A percentile compares a stretch with the other conserved stretches of the same genome.
Conservation (phyloP, 2,888 invertebrate species). For the Brachypterus glaber region DNA sequence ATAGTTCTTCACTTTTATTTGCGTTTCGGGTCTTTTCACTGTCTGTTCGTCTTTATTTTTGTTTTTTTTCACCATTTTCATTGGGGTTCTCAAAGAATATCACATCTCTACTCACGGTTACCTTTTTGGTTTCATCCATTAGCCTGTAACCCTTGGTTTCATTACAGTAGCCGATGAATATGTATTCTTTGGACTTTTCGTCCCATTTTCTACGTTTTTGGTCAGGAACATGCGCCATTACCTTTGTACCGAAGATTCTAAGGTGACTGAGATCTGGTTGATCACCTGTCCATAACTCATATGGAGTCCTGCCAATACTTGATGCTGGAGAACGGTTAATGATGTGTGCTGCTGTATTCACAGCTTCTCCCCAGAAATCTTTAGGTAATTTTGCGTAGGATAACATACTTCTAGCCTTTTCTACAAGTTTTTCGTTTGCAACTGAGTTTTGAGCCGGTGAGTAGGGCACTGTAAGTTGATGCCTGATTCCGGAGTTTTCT, state of each 20-base stretch:
- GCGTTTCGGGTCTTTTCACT: too few species aligned
- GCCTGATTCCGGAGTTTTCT: constrained; percentile 18
- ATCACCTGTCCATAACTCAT: constrained; percentile 11
- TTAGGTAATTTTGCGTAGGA: constrained; percentile 6
- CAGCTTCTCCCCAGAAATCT: constrained; percentile 15
- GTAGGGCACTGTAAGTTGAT: constrained; percentile 21
- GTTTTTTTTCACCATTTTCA: too few species aligned
- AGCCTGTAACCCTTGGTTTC: constrained; percentile 17
- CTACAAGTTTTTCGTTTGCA: constrained; percentile 21
- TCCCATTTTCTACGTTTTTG: constrained; percentile 14
- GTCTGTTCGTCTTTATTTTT: too few species aligned
- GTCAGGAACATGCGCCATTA: constrained; percentile 16
- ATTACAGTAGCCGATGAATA: constrained; percentile 16
- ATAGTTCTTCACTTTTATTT: too few species aligned
- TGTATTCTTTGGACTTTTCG: constrained; percentile 8
- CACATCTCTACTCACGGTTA: constrained; percentile 10
- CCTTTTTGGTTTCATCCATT: constrained; percentile 8
- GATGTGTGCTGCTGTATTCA: constrained; percentile 11
- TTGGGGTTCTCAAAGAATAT: constrained; percentile 8
- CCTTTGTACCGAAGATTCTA: constrained; percentile 15
- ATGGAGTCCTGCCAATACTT: constrained; percentile 6
- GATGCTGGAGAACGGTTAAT: constrained; percentile 6
- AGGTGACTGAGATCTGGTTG: constrained; percentile 21
- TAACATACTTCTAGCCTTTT: constrained; percentile 14
- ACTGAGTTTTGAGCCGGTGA: constrained; percentile 25